A percentile compares a stretch with the other conserved stretches of the same genome.
Conservation (phyloP, 2,797 vertebrate genomes). For the Neostethus bicornis region DNA sequence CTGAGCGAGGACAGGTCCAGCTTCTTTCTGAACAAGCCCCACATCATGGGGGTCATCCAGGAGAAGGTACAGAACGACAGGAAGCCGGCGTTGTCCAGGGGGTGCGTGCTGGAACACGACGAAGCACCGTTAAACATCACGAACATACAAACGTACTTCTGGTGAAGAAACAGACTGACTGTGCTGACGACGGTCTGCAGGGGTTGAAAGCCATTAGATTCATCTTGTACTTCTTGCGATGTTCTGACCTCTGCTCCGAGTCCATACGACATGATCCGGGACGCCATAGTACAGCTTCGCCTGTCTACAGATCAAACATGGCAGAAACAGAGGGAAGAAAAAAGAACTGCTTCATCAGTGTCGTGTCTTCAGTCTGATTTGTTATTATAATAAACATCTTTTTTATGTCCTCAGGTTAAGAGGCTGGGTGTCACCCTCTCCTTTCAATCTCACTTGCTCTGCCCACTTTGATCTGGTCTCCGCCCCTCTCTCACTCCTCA, state of each 20-base stretch:
- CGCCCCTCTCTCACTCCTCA: too few relatives aligned
- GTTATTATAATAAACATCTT: too few relatives aligned
- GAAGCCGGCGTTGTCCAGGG: conserved; percentile 79
- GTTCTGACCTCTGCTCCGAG: too few relatives aligned
- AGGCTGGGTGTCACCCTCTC: too few relatives aligned
- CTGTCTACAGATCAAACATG: conserved; percentile 25
- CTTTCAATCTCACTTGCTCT: too few relatives aligned
- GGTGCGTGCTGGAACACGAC: conserved; percentile 67
- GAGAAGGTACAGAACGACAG: conserved; percentile 78
- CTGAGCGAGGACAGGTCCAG: conserved; percentile 65
- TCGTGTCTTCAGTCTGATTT: too few relatives aligned
- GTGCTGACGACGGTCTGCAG: conserved; percentile 65
- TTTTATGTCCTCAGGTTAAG: too few relatives aligned
- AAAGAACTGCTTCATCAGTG: too few relatives aligned
- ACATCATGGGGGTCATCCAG: conserved; percentile 83
- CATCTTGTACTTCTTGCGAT: conserved; percentile 65
- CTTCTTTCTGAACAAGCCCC: conserved; percentile 70
- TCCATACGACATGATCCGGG: too few relatives aligned
- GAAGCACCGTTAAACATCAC: background rate
- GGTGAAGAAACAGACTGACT: conserved; percentile 52
- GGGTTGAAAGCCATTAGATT: conserved; percentile 74
- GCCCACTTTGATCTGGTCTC: too few relatives aligned
- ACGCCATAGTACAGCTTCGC: conserved; percentile 11
- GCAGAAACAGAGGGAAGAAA: background rate
- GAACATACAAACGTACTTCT: background rate